Base-by-base conservation (phyloP, 1,140 invertebrate genomes). In the Drosophila bocki region DNA sequence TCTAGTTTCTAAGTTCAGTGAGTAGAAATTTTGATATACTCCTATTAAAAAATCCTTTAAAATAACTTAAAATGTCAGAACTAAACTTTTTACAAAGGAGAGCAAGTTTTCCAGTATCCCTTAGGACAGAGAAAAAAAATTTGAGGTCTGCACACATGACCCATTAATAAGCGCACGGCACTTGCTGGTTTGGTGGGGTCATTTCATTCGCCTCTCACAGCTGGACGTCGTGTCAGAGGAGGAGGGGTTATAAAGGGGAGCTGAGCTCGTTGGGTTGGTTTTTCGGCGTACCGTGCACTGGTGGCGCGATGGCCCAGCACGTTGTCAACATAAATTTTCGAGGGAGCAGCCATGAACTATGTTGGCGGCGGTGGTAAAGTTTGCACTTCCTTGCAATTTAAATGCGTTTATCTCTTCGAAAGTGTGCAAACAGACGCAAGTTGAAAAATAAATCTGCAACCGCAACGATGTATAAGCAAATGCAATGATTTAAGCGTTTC, bases 261-360 rank as follows among this genome's bases (percentile, higher is more conserved):
- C n/a, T 33, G 37, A 7, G 47, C 15, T 19, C 1, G 6, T 29
- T 29, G n/a, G 59, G 3, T 9, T 6, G 45, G 44, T 41, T 39
- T 32, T 63, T 19, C 32, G 57, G 70, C 29, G 22, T 2, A 44
- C 42, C 5, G 3, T 35, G 12, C 41, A 61, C 50, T 78, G 78
- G 79, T 61, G 32, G 48, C 60, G 26, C 19, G 26, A 26, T 58
- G 79, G 75, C 75, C 78, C 82, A 81, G 83, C 79, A 86, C 82
- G 80, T 82, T 86, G 83, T 86, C 83, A 76, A 87, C 83, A 86
- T 86, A 86, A 87, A 86, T 86, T 86, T 87, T 68, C 39, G 71
- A 22, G 32, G 32, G 37, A 54, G 48, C 75, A 84, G 57, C 47
- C 56, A 48, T 75, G 51, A 56, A 39, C 70, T 63, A 54, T 54